Base-by-base conservation (phyloP, 2,113 vertebrate genomes). In the Rhinogobius similis region DNA sequence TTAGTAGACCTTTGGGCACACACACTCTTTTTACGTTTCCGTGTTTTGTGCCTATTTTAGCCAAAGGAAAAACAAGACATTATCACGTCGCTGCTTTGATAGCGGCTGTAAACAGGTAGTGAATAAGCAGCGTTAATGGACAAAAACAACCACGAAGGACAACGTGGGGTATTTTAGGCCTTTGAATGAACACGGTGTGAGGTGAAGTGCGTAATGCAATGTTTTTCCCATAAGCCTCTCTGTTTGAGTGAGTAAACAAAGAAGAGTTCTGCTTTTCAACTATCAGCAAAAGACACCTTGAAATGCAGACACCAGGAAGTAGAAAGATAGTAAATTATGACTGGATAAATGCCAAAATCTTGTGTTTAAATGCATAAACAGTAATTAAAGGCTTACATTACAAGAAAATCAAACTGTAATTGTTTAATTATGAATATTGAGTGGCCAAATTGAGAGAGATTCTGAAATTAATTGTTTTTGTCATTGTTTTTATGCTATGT, bases 21-120 rank as follows among this genome's bases (percentile, higher is more conserved):
- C 23, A 64, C 21, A 21, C 43, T 43, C 63, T 73, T 68, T 72
- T 50, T 70, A 9, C 1, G 20, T 50, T 78, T 82, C 75, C 69
- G 78, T 55, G 23, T 14, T 26, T 14, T 55, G 23, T 55, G 39
- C 59, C 67, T 75, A 75, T 81, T 88, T 76, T 66, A n/a, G 67
- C 18, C 27, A 3, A 48, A 55, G 3, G 70, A 73, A 81, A 72
- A 82, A 81, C 83, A 77, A 79, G 82, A 86, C 48, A 39, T 65
- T 50, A 84, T 78, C 38, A 77, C 71, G 75, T 72, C 43, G 14
- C 62, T 21, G 32, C 43, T 70, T 65, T 75, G 67, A 73, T 72
- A 58, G 62, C 67, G 69, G 80, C 80, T 71, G 87, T 89, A 83
- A 91, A 87, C 90, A 89, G 75, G 85, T 70, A 83, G 74, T 79